Evolutionary conservation across 1,140 invertebrate species (phyloP), one percentile per base, ranked within the genome.

Genomic region (Latrodectus geometricus): DNA sequence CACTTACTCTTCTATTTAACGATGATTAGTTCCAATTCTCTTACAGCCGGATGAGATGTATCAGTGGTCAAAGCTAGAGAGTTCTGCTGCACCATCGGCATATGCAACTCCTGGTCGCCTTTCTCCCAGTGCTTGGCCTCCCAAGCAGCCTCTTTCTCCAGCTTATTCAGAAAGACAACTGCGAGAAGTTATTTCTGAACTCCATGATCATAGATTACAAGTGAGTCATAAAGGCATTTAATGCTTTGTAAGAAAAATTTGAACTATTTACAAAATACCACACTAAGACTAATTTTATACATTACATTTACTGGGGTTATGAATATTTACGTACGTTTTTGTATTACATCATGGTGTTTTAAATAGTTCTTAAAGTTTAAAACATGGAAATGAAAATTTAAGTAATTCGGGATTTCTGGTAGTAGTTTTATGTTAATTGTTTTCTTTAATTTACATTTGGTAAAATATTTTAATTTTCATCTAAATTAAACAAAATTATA

Each of bases 41-140:
- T 66, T 23, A 1, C 76, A 86, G 84, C 84, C 84, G 0, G 84
- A 86, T 56, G 68, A 79, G 8, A 86, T 86, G 84, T 86, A 86
- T 76, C 69, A 66, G 50, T 86, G 84, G 84, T 73, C 84, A 4
- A 86, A 86, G 49, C 69, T 86, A 50, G 77, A 79, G 11, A 20
- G 8, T 48, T 66, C 75, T 8, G 7, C 66, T 11, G 65, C 76
- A 14, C 68, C 77, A n/a, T 86, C 84, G 3, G 69, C 66, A 8
- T 86, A 86, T 35, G 56, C 76, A 15, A 86, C 84, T 9, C 84
- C 84, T 15, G 84, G 84, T 9, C 50, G 77, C 9, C 68, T 86
- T 9, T 86, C 84, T 2, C 84, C 84, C 4, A 79, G 35, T 52
- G 84, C 84, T 35, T 86, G 84, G 84, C 84, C 84, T 0, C 84